Base-by-base conservation (phyloP, 2,888 invertebrate genomes). In the Endomychus coccineus region DNA sequence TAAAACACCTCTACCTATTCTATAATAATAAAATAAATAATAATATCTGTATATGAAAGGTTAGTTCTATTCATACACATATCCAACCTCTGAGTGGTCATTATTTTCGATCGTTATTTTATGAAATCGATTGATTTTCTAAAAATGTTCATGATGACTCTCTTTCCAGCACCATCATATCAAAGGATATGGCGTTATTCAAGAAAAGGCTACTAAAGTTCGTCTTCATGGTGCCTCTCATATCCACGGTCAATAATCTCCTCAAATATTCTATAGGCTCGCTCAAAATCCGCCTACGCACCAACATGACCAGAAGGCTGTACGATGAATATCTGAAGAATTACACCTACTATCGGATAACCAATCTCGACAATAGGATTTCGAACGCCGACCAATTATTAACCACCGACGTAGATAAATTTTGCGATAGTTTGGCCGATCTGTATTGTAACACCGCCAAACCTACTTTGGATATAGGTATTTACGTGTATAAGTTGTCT, bases 401-500 rank as follows among this genome's bases (percentile, higher is more conserved):
- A 36, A 95, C 96, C 0, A 92, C 89, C 1, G 97, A 98, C 61
- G 87, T 97, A 1, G 97, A 97, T 64, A 92, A 91, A 66, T 96
- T 98, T 71, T 96, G 96, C 63, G 90, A 91, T 51, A 87, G 91
- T 36, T 82, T 94, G 19, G 88, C 94, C 1, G 95, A 96, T 60
- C 71, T 98, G 9, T 98, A 98, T 69, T 91, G 94, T 42, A 95
- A 97, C 63, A 79, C 96, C 15, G 90, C 90, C 52, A 98, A 98
- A 70, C 97, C 98, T 0, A 59, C 94, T 23, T 69, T 98, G 48
- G 97, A 98, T 63, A 96, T 98, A 24, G 74, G 86, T 39, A 86
- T 98, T 48, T 97, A 96, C 61, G 80, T 96, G 7, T 88, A 91
- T 60, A 79, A 89, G 51, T 71, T 98, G 27, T 88, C 95, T 0